Conservation (phyloP, 1,140 invertebrate genomes). For the Rhyacophila brunnea region DNA sequence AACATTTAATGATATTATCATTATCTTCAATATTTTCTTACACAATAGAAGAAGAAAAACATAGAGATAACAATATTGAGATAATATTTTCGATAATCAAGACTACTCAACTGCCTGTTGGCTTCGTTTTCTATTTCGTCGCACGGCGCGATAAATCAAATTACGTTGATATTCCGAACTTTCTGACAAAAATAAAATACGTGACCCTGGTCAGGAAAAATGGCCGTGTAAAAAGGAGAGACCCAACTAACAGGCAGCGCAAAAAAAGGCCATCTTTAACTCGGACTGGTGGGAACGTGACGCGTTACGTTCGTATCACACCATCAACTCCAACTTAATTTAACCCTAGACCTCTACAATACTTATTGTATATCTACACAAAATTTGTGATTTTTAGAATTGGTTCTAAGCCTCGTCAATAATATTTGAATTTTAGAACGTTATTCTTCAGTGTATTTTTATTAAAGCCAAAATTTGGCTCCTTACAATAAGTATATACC, state of each 20-base stretch:
- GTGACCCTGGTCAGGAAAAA: constrained; percentile 24
- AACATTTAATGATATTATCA: too few species aligned
- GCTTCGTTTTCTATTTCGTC: constrained; percentile 1
- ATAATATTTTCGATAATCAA: neutral
- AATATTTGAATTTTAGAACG: too few species aligned
- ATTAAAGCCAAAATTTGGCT: too few species aligned
- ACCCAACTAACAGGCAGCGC: neutral
- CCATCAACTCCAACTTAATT: too few species aligned
- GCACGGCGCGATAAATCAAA: constrained; percentile 26
- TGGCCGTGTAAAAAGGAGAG: neutral
- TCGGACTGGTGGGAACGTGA: constrained; percentile 7
- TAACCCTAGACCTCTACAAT: too few species aligned
- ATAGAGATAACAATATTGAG: neutral
- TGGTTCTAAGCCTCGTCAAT: too few species aligned
- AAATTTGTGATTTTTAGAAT: too few species aligned
- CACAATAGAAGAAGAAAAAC: neutral
- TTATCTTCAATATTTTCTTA: too few species aligned
- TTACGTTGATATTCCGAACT: constrained; percentile 24
- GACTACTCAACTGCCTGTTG: neutral
- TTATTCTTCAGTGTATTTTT: too few species aligned
- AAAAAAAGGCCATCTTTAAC: neutral
- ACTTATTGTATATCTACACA: too few species aligned
- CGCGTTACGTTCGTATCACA: constrained; percentile 9
- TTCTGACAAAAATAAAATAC: constrained; percentile 33
- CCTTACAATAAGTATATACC: too few species aligned